These are phyloP conservation scores for Psammodynastes pulverulentus DNA, from an alignment of 2,113 vertebrate genomes.

Conservation along the genomic window DNA sequence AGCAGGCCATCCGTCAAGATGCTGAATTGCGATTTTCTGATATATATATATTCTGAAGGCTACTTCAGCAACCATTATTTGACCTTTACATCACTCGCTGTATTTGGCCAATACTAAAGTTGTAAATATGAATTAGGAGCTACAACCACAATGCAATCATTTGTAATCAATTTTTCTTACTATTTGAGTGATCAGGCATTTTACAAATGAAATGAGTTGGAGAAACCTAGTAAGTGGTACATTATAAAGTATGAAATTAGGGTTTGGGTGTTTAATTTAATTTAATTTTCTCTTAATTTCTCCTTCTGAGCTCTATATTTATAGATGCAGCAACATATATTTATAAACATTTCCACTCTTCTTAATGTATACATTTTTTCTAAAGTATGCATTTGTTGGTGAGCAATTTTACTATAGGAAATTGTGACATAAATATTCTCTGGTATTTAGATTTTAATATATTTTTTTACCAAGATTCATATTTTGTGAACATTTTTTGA, in stretches of 20 bases:
- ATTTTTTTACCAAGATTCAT: neutral
- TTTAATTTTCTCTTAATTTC: neutral
- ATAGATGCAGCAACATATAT: neutral
- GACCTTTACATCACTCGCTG: slow-evolving; percentile 36
- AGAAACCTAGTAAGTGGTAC: neutral
- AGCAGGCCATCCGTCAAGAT: slow-evolving; percentile 57
- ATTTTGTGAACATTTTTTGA: neutral
- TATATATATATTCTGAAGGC: slow-evolving; percentile 36
- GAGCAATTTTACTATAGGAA: neutral
- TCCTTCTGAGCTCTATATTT: neutral
- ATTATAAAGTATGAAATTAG: neutral
- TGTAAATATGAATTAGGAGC: slow-evolving; percentile 38
- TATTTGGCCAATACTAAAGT: slow-evolving; percentile 47
- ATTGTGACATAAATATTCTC: neutral
- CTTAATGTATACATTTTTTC: neutral
- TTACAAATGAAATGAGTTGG: neutral
- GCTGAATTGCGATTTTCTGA: slow-evolving; percentile 63
- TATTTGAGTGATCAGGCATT: neutral
- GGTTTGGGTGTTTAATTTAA: neutral
- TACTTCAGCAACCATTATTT: slow-evolving; percentile 56
- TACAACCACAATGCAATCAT: slow-evolving; percentile 14
- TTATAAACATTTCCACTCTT: neutral
- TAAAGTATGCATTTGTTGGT: neutral
- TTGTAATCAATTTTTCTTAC: slow-evolving; percentile 29
- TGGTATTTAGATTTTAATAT: neutral